A percentile compares a stretch with the other conserved stretches of the same genome.
Evolutionary conservation across 2,113 vertebrate species (phyloP).

Genomic region (Prochilodus magdalenae): DNA sequence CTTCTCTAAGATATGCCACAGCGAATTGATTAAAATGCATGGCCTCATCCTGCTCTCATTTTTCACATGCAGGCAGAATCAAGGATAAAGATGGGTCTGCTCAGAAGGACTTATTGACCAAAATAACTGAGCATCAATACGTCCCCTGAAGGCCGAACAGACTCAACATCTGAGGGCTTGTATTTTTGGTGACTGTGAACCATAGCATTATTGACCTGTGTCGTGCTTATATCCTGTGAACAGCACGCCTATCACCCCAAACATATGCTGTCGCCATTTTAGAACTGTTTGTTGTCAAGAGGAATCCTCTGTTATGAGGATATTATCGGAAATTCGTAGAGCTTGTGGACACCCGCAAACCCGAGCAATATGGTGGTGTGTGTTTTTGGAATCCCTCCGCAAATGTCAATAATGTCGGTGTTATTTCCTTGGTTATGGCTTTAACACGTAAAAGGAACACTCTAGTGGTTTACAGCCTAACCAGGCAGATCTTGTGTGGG

Average conservation of each 20-base stretch:
- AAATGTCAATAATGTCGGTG: neutral
- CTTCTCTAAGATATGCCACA: conserved; percentile 60
- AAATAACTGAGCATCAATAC: conserved; percentile 79
- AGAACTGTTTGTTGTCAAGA: conserved; percentile 49
- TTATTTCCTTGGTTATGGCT: neutral
- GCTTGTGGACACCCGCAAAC: neutral
- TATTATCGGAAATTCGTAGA: conserved; percentile 19
- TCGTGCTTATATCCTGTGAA: conserved; percentile 61
- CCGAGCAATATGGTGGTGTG: neutral
- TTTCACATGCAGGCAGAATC: conserved; percentile 75
- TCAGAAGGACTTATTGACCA: conserved; percentile 80
- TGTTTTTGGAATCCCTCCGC: neutral
- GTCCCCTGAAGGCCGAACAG: conserved; percentile 74
- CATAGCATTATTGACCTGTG: conserved; percentile 71
- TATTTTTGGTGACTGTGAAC: conserved; percentile 67
- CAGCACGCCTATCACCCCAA: conserved; percentile 37
- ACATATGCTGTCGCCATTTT: conserved; percentile 49
- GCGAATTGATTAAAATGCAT: conserved; percentile 75
- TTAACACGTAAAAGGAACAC: neutral
- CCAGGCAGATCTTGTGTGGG: neutral
- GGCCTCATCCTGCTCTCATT: conserved; percentile 70
- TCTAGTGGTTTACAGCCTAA: neutral
- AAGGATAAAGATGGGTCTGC: conserved; percentile 76
- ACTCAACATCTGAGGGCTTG: conserved; percentile 66
- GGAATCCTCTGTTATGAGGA: conserved; percentile 15